phyloP scores from a whole-genome alignment of 2,888 invertebrate species.

The Noctua janthe region DNA sequence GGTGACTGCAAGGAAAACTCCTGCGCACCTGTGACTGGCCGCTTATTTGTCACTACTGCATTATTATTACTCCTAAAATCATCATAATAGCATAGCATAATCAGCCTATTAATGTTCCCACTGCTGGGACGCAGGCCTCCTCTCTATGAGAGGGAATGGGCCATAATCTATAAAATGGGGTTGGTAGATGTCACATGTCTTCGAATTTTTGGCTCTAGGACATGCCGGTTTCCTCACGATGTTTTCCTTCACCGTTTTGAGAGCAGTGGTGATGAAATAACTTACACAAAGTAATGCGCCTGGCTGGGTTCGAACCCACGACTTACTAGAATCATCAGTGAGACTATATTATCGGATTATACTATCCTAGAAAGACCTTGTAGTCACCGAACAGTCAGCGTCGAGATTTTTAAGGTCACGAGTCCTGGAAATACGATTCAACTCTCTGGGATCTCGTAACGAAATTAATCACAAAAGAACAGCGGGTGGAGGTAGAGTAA shows the following conservation, averaged over 20 bases:
- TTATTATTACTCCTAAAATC: not conserved
- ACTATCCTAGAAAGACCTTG: not conserved
- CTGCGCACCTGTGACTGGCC: not conserved
- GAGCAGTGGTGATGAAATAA: too few species aligned
- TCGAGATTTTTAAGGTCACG: not conserved
- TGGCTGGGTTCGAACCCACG: too few species aligned
- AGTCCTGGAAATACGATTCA: not conserved
- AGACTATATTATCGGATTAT: not conserved
- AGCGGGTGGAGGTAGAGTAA: not conserved
- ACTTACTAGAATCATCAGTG: not conserved
- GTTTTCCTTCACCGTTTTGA: too few species aligned
- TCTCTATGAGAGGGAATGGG: too few species aligned
- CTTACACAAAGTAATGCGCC: too few species aligned
- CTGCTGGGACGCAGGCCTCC: too few species aligned
- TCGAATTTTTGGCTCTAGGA: too few species aligned
- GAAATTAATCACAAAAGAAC: not conserved
- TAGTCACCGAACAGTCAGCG: not conserved
- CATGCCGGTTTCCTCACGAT: too few species aligned
- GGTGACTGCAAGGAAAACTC: not conserved
- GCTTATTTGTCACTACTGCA: not conserved
- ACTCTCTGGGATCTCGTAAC: not conserved
- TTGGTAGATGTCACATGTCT: too few species aligned
- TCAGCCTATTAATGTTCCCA: too few species aligned
- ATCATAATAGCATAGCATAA: not conserved
- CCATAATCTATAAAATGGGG: too few species aligned